Conservation (phyloP, 2,888 invertebrate genomes). For the Noctua janthina region DNA sequence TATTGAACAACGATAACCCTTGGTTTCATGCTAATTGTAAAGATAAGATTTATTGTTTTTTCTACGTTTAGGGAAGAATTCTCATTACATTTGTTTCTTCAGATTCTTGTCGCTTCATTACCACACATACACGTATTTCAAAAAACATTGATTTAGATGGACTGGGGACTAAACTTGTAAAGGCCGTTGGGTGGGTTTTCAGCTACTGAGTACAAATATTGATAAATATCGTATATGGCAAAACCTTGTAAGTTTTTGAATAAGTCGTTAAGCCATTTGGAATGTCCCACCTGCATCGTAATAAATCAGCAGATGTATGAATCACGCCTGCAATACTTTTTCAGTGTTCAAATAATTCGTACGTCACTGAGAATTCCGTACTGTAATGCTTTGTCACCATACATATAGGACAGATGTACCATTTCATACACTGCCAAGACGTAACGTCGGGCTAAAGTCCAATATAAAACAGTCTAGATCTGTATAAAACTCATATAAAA, state of each 20-base stretch:
- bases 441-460: constrained; percentile 69
- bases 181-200: neutral
- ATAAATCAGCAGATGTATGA: constrained; percentile 31
- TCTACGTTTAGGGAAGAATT: neutral
- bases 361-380: constrained; percentile 46
- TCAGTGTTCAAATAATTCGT: constrained; percentile 31
- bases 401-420: constrained; percentile 53
- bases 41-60: constrained; percentile 11
- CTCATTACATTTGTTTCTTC: constrained; percentile 14
- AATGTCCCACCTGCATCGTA: constrained; percentile 25
- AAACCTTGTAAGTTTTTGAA: constrained; percentile 4
- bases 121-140: neutral
- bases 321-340: constrained; percentile 23
- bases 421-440: constrained; percentile 70
- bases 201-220: neutral
- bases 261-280: constrained; percentile 5
- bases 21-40: constrained; percentile 29
- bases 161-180: neutral
- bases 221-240: neutral
- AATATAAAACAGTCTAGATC: constrained; percentile 65
- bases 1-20: constrained; percentile 15
- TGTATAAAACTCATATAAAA: constrained; percentile 66
- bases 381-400: constrained; percentile 52
- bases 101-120: neutral
- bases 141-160: neutral